Base-by-base conservation (phyloP, 1,140 invertebrate species). In the Lepidurus couesii region DNA sequence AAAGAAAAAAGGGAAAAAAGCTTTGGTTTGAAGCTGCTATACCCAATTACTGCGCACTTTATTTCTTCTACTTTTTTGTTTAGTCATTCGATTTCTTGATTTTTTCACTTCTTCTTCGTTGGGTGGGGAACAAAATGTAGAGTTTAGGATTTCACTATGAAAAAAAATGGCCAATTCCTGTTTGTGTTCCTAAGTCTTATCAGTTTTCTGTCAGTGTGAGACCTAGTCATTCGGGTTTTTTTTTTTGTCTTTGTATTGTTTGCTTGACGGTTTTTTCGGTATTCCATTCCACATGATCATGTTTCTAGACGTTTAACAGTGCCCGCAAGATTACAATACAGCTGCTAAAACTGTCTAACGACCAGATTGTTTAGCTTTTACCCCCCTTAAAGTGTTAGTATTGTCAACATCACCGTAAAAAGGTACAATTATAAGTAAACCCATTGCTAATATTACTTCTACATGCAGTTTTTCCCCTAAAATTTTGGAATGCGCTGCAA, bases 201-300 rank as follows among this genome's bases (percentile, higher is more conserved):
- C 21, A 21, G 34, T 34, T 65, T 65, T 47, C 21, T 65, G 1
- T 65, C 53, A 65, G 21, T 65, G 53, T 65, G 53, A n/a, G 21
- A 65, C 53, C 53, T 65, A 65, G 53, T 65, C 53, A 65, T 65
- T 65, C 53, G 13, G 53, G 53, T 65, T 65, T 7, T 65, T n/a
- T 65, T 65, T 65, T 65, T 65, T 4, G n/a, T 65, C 53, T 65
- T 65, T 65, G 53, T 65, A 65, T 65, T 65, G 16, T 65, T 65
- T 13, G 53, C 53, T 9, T 65, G 53, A 65, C 53, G n/a, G 53
- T 21, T 65, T 7, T 65, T 65, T 21, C 26, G 34, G 13, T 21
- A 65, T 65, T 65, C 53, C 53, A 65, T 65, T 65, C 53, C 53
- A 65, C 53, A 65, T 65, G 53, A 65, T 65, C 53, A 65, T 65